Conservation (phyloP, 2,888 invertebrate species). For the Erannis defoliaria region DNA sequence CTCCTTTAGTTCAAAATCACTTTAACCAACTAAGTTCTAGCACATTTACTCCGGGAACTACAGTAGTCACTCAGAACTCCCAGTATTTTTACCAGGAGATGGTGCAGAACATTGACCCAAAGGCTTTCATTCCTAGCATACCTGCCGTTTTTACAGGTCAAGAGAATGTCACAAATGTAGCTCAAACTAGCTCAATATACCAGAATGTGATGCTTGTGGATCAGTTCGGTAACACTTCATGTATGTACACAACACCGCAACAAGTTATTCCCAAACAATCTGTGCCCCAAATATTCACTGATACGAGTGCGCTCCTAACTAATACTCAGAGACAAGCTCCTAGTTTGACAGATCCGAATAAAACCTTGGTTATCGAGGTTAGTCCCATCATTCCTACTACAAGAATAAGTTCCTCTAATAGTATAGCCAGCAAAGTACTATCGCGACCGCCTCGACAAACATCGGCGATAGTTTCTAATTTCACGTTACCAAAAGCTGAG, state of each 20-base stretch:
- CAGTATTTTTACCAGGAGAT: slow-evolving; percentile 83
- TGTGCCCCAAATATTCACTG: slow-evolving; percentile 62
- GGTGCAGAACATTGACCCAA: slow-evolving; percentile 79
- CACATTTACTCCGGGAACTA: slow-evolving; percentile 73
- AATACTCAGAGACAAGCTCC: slow-evolving; percentile 59
- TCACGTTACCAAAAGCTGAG: slow-evolving; percentile 39
- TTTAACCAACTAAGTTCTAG: slow-evolving; percentile 68
- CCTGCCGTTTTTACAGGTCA: slow-evolving; percentile 68
- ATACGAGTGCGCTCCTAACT: slow-evolving; percentile 52
- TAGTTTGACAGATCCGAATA: slow-evolving; percentile 61
- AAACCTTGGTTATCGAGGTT: slow-evolving; percentile 79
- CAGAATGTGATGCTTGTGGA: slow-evolving; percentile 83
- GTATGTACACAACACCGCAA: slow-evolving; percentile 75
- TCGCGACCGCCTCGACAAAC: slow-evolving; percentile 18
- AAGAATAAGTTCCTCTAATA: slow-evolving; percentile 42
- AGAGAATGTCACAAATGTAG: slow-evolving; percentile 72
- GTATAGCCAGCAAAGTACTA: slow-evolving; percentile 34
- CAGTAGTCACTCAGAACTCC: slow-evolving; percentile 80
- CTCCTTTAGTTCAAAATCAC: slow-evolving; percentile 64
- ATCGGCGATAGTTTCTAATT: slow-evolving; percentile 40
- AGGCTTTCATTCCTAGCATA: slow-evolving; percentile 74
- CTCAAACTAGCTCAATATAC: slow-evolving; percentile 76
- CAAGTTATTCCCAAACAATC: slow-evolving; percentile 67
- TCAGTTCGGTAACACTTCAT: slow-evolving; percentile 78
- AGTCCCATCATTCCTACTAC: slow-evolving; percentile 65